A percentile compares a stretch with the other conserved stretches of the same genome.
Evolutionary conservation across 92 coral and sea anemone genomes (phyloP).

Genomic region (Porites rus): DNA sequence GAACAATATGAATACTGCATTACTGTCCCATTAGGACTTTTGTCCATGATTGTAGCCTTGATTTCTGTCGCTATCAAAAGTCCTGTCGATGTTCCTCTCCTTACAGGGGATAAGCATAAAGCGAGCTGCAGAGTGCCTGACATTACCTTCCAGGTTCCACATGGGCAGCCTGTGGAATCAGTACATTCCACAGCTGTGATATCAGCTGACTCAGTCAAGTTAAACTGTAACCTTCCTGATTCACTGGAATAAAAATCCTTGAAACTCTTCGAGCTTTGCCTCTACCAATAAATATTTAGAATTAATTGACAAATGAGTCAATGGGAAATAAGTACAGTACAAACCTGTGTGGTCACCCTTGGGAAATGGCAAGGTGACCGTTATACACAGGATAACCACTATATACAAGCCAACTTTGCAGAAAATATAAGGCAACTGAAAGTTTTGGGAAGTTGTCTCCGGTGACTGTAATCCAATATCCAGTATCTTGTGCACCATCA

Average conservation of each 20-base stretch:
- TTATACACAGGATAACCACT: too few relatives aligned
- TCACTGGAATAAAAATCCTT: constrained; percentile 47
- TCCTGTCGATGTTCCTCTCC: not conserved
- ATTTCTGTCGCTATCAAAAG: too few relatives aligned
- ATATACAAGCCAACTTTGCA: too few relatives aligned
- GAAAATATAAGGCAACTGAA: too few relatives aligned
- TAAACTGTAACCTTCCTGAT: constrained; percentile 64
- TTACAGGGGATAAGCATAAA: not conserved
- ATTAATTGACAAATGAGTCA: not conserved
- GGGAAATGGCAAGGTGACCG: too few relatives aligned
- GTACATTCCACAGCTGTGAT: constrained; percentile 54
- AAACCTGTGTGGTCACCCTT: too few relatives aligned
- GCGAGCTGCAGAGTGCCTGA: not conserved
- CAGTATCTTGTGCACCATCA: too few relatives aligned
- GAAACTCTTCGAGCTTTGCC: constrained; percentile 55
- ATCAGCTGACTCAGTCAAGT: constrained; percentile 26
- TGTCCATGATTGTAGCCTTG: too few relatives aligned
- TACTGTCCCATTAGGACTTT: too few relatives aligned
- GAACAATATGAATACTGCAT: too few relatives aligned
- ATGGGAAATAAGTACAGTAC: not conserved
- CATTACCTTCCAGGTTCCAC: constrained; percentile 52
- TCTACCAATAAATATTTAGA: not conserved
- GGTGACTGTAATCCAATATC: too few relatives aligned
- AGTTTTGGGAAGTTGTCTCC: too few relatives aligned
- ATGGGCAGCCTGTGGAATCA: constrained; percentile 63